Conservation (phyloP, 1,140 invertebrate species). For the Drosophila ohnishii region DNA sequence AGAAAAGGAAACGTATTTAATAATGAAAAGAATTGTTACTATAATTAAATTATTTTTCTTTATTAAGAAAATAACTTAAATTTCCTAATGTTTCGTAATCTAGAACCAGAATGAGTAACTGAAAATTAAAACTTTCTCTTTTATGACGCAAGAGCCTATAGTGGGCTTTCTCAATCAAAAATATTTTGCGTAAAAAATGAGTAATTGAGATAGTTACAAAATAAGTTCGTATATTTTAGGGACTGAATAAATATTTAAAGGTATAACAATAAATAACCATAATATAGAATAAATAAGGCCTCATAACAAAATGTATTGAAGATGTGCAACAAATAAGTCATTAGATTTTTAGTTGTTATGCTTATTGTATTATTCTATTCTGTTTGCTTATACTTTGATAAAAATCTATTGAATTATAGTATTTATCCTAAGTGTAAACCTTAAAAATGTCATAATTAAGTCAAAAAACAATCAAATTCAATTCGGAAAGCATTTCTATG, state of each 20-base stretch:
- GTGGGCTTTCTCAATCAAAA: background rate
- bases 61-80: background rate
- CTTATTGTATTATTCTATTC: too few species aligned
- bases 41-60: background rate
- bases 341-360: too few species aligned
- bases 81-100: background rate
- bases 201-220: background rate
- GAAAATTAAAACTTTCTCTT: conserved; percentile 2
- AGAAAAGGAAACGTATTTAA: background rate
- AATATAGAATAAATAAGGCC: background rate
- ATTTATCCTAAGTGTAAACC: too few species aligned
- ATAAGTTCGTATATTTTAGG: background rate
- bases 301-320: background rate
- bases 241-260: background rate
- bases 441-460: too few species aligned
- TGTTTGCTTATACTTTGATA: too few species aligned
- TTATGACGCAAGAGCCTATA: background rate
- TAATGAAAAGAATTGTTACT: background rate
- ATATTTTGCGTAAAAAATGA: background rate
- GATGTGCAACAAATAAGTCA: too few species aligned
- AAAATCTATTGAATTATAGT: too few species aligned
- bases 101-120: background rate
- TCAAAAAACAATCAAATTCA: too few species aligned
- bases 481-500: too few species aligned
- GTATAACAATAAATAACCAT: background rate